Conservation (phyloP, 2,888 invertebrate genomes). For the Vannuccia rotundouncinata region DNA sequence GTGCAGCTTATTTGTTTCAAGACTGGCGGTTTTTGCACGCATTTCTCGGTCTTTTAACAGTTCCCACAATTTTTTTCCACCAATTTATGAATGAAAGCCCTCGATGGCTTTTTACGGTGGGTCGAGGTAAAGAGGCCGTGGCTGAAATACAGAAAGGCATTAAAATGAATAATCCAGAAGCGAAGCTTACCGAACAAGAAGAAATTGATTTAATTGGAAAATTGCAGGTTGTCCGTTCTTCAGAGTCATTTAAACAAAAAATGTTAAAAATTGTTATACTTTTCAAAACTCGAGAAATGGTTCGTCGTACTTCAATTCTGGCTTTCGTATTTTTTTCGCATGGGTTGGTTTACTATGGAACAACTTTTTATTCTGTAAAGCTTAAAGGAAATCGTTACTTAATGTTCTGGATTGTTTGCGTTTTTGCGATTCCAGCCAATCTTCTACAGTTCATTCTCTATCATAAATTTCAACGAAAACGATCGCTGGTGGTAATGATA, state of each 20-base stretch:
- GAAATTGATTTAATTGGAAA: background rate
- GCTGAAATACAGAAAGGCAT: background rate
- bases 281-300: background rate
- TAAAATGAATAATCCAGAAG: background rate
- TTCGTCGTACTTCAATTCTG: background rate
- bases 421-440: background rate
- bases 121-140: background rate
- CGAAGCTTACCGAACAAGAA: background rate
- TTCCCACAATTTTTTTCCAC: background rate
- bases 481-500: background rate
- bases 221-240: background rate
- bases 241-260: background rate
- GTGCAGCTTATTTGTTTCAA: background rate
- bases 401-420: background rate
- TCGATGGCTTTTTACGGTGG: background rate
- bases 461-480: background rate
- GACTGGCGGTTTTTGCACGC: background rate
- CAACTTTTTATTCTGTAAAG: background rate
- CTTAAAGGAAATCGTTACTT: background rate
- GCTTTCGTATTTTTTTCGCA: background rate
- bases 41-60: background rate
- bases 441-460: background rate
- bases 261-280: background rate
- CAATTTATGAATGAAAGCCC: background rate
- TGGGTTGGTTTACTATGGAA: background rate